Evolutionary conservation across 2,113 vertebrate species (phyloP).

Genomic region (Proterorhinus semilunaris): DNA sequence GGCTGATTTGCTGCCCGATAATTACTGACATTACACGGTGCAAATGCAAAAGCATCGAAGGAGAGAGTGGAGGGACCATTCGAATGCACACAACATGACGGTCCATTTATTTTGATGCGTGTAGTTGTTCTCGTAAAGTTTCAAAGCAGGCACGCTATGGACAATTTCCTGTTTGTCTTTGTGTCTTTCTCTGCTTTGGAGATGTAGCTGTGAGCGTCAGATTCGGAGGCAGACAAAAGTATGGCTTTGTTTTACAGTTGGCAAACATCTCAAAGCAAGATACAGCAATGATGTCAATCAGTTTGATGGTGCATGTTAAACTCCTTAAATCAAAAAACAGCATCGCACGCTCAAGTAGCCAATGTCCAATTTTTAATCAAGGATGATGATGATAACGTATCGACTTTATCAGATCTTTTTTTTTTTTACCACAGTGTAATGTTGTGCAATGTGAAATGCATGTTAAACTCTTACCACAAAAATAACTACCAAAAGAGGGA

Average conservation of each 20-base stretch:
- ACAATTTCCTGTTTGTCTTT: constrained; percentile 22
- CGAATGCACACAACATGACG: constrained; percentile 31
- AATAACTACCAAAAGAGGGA: no score
- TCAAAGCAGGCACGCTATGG: constrained; percentile 16
- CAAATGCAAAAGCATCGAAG: constrained; percentile 41
- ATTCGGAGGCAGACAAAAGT: constrained; percentile 4
- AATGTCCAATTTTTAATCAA: no score
- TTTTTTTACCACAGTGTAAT: no score
- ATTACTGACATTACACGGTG: constrained; percentile 60
- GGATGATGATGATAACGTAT: no score
- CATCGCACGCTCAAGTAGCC: no score
- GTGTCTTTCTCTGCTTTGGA: constrained; percentile 3
- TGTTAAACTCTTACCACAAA: background rate
- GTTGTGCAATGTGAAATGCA: no score
- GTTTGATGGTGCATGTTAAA: background rate
- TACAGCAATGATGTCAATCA: background rate
- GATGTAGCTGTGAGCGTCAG: background rate
- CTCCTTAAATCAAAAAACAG: no score
- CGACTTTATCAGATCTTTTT: no score
- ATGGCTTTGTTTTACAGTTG: background rate
- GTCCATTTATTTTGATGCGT: constrained; percentile 47
- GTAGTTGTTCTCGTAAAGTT: constrained; percentile 17
- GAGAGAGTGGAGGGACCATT: constrained; percentile 41
- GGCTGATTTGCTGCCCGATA: constrained; percentile 54
- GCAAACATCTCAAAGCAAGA: background rate